A percentile compares a stretch with the other conserved stretches of the same genome.
Conservation (phyloP, 2,113 vertebrate species). For the Ia io region DNA sequence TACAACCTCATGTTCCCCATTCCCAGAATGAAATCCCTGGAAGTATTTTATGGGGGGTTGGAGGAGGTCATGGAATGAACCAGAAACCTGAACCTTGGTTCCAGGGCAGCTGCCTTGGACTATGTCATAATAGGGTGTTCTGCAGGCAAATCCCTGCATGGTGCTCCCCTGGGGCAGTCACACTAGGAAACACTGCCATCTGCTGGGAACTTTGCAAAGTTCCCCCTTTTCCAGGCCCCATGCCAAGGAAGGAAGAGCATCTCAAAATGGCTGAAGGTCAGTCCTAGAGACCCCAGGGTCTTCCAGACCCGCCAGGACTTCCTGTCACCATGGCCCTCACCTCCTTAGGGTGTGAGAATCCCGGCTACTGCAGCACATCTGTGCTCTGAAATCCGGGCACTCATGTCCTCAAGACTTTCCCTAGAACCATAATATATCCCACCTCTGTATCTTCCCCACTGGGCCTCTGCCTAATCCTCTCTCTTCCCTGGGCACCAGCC, state of each 20-base stretch:
- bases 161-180: neutral
- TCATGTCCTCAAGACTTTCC: neutral
- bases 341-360: neutral
- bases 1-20: neutral
- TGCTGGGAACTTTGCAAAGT: neutral
- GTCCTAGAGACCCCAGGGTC: neutral
- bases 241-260: neutral
- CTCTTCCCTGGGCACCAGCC: neutral
- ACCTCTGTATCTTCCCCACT: neutral
- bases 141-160: fast-evolving
- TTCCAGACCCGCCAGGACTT: neutral
- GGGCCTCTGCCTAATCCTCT: too few relatives aligned
- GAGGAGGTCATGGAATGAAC: neutral
- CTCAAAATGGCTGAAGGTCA: neutral
- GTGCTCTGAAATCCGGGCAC: neutral
- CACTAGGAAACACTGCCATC: constrained; percentile 46
- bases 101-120: neutral
- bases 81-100: neutral
- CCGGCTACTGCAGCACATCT: neutral
- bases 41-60: neutral
- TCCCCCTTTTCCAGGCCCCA: neutral
- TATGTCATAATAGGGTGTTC: neutral
- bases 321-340: neutral
- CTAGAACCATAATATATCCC: too few relatives aligned
- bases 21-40: neutral